phyloP scores from a whole-genome alignment of 2,888 invertebrate genomes.

The Nomada fucata region DNA sequence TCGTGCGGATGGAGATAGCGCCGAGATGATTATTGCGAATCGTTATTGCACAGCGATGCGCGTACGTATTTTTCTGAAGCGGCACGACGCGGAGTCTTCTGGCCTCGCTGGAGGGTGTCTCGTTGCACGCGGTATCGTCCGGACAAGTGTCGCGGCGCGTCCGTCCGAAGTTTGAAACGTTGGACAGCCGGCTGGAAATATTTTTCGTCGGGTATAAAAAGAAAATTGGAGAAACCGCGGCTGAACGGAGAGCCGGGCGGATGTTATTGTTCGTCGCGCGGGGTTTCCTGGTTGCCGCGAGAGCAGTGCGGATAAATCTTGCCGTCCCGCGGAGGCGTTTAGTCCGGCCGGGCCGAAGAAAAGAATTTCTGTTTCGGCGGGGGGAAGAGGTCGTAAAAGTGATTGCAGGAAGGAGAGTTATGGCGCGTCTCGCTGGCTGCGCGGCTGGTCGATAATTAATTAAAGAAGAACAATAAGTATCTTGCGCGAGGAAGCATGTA shows the following conservation, averaged over 20 bases:
- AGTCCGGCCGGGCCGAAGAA: slow-evolving; percentile 36
- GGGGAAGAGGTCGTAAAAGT: slow-evolving; percentile 40
- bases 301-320: slow-evolving; percentile 79
- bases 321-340: slow-evolving; percentile 40
- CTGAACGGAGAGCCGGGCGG: slow-evolving; percentile 55
- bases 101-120: slow-evolving; percentile 52
- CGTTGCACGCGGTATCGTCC: slow-evolving; percentile 17
- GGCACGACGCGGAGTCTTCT: neutral
- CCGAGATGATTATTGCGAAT: neutral
- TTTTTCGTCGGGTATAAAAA: slow-evolving; percentile 75
- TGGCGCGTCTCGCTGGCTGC: slow-evolving; percentile 17
- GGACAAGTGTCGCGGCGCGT: slow-evolving; percentile 51
- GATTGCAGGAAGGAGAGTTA: slow-evolving; percentile 39
- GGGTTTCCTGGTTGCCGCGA: slow-evolving; percentile 60
- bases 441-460: slow-evolving; percentile 47
- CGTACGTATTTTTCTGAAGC: slow-evolving; percentile 5
- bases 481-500: neutral
- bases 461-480: slow-evolving; percentile 29
- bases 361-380: slow-evolving; percentile 48
- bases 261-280: slow-evolving; percentile 58
- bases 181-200: slow-evolving; percentile 65
- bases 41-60: neutral
- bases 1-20: no score
- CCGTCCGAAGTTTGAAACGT: neutral
- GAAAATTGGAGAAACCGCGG: slow-evolving; percentile 77